Base-by-base conservation (phyloP, 2,888 invertebrate genomes). In the Carterocephalus palaemon region DNA sequence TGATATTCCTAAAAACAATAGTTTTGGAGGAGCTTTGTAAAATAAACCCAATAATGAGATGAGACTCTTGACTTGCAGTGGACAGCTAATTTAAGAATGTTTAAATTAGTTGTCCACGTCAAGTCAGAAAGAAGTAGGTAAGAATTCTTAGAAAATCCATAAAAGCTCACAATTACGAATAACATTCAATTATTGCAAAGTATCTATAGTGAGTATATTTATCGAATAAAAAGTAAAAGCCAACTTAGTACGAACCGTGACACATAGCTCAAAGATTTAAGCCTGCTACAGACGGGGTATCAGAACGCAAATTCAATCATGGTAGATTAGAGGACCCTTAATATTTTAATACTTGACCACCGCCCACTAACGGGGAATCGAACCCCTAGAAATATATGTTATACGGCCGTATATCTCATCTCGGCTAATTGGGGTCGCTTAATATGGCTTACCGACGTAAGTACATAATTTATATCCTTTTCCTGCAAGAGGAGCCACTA, bases 311-410 rank as follows among this genome's bases (percentile, higher is more conserved):
- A 83, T 86, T 86, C 84, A 86, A 86, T 85, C 85, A 84, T 78
- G 75, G 82, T 66, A 76, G 85, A 86, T 86, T 86, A 84, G 70
- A 69, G 69, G 52, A 62, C 79, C 82, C 77, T 79, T 78, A 83
- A 84, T 85, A 83, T 85, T 84, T 84, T 82, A 85, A 85, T 81
- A 82, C 78, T 75, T 85, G 85, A 84, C 84, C 85, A 80, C 71
- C 67, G 76, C 62, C 75, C 75, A 75, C 78, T 75, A 81, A 77
- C 75, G 70, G 56, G 60, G 66, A 80, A 81, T 82, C 83, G 83
- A 83, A 64, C 72, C 82, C 74, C 70, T 61, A 69, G 72, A 64
- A 60, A 70, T 75, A 76, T 78, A 81, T 75, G 75, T 74, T 74
- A 74, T 75, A 70, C 69, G 68, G 66, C 70, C 67, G 72, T 83